Conservation (phyloP, 2,113 vertebrate species). For the Loxodonta africana region DNA sequence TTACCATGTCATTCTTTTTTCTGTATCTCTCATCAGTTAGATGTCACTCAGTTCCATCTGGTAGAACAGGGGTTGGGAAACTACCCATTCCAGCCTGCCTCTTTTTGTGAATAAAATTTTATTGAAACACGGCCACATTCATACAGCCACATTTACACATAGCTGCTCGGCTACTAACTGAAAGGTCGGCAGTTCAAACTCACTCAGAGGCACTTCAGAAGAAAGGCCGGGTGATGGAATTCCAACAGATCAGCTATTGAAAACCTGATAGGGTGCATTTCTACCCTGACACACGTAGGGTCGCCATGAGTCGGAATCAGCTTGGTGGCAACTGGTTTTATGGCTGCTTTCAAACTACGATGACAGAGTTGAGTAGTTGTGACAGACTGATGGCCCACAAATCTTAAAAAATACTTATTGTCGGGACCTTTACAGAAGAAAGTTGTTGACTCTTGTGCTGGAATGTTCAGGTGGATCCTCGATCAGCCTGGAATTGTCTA, state of each 20-base stretch:
- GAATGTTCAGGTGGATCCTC: neutral
- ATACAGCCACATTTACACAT: neutral
- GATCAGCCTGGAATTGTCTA: neutral
- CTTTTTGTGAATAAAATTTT: neutral
- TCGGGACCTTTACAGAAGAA: neutral
- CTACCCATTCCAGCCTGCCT: neutral
- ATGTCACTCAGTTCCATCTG: neutral
- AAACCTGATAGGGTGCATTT: neutral
- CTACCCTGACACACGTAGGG: neutral
- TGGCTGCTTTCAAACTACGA: neutral
- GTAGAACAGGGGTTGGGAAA: neutral
- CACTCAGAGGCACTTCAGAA: neutral
- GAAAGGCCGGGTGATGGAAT: neutral
- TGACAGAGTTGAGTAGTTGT: neutral
- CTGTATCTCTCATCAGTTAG: neutral
- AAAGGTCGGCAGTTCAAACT: neutral
- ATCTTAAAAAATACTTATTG: neutral
- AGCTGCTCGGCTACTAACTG: neutral
- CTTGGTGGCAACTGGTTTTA: neutral
- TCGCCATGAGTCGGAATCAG: neutral
- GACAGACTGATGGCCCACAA: neutral
- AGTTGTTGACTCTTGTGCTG: neutral
- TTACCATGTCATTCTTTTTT: conserved; percentile 1
- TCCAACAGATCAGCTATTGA: neutral
- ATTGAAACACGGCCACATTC: neutral